Conservation (phyloP, 2,797 vertebrate species). For the Acipenser ruthenus region DNA sequence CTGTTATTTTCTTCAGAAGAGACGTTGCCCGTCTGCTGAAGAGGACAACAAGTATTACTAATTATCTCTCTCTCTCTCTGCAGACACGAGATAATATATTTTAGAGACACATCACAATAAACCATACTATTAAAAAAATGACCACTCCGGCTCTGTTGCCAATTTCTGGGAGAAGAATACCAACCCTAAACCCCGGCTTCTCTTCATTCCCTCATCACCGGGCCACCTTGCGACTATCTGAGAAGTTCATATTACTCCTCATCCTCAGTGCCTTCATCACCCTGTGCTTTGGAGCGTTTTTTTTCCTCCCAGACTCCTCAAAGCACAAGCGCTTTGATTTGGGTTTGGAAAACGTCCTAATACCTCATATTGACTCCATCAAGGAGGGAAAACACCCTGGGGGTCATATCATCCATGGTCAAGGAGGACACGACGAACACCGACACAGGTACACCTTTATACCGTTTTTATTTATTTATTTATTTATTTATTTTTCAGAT, state of each 20-base stretch:
- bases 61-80: slow-evolving; percentile 19
- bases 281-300: slow-evolving; percentile 94
- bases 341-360: slow-evolving; percentile 92
- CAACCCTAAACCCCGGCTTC: slow-evolving; percentile 77
- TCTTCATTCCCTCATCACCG: slow-evolving; percentile 91
- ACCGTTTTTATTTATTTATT: no score
- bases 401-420: slow-evolving; percentile 82
- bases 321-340: slow-evolving; percentile 97
- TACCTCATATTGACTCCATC: slow-evolving; percentile 85
- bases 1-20: slow-evolving; percentile 38
- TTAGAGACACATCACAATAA: slow-evolving; percentile 11
- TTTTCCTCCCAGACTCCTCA: slow-evolving; percentile 95
- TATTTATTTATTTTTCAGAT: no score
- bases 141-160: slow-evolving; percentile 89
- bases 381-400: slow-evolving; percentile 75
- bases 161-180: slow-evolving; percentile 87
- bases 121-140: slow-evolving; percentile 62
- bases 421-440: slow-evolving; percentile 80
- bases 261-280: slow-evolving; percentile 99
- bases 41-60: slow-evolving; percentile 21
- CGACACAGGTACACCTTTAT: slow-evolving; percentile 72
- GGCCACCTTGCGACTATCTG: slow-evolving; percentile 89
- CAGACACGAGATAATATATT: slow-evolving; percentile 63
- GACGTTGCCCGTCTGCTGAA: slow-evolving; percentile 35
- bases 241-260: slow-evolving; percentile 97